Evolutionary conservation across 2,797 vertebrate genomes (phyloP).

Genomic region (Gymnoscopelus braueri): DNA sequence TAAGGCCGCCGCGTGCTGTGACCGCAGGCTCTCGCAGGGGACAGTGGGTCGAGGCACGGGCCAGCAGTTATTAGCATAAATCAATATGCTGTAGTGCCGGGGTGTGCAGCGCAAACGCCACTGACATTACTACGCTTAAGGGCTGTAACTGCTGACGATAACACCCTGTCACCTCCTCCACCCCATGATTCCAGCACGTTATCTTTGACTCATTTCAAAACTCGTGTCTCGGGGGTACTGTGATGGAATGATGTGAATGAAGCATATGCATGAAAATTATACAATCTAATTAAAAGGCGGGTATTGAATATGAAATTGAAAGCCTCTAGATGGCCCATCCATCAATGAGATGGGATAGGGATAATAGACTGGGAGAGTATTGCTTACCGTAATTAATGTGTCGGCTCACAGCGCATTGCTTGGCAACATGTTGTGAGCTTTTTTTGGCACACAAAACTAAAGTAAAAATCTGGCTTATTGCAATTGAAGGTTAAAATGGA

Average conservation of each 20-base stretch:
- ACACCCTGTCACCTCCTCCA: conserved; percentile 42
- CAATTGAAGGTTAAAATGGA: conserved; percentile 19
- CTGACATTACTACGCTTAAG: background rate
- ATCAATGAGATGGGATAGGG: conserved; percentile 50
- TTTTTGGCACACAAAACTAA: no score
- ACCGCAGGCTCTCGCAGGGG: conserved; percentile 58
- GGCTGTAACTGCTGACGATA: conserved; percentile 30
- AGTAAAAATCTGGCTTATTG: no score
- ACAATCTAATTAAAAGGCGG: conserved; percentile 19
- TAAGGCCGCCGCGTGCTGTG: conserved; percentile 49
- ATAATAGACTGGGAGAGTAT: conserved; percentile 30
- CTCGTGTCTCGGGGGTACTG: conserved; percentile 26
- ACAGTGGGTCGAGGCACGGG: conserved; percentile 27
- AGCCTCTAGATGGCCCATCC: conserved; percentile 29
- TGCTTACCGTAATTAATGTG: conserved; percentile 1
- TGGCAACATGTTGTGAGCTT: no score
- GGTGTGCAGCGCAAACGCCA: conserved; percentile 34
- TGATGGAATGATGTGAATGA: conserved; percentile 23
- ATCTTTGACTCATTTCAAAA: background rate
- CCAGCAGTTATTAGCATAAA: conserved; percentile 73
- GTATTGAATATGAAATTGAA: conserved; percentile 31
- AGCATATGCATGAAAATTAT: conserved; percentile 29
- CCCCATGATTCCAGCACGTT: conserved; percentile 20
- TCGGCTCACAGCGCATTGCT: no score
- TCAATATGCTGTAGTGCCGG: conserved; percentile 60